Evolutionary conservation across 2,113 vertebrate species (phyloP).

Genomic region (Caretta caretta): DNA sequence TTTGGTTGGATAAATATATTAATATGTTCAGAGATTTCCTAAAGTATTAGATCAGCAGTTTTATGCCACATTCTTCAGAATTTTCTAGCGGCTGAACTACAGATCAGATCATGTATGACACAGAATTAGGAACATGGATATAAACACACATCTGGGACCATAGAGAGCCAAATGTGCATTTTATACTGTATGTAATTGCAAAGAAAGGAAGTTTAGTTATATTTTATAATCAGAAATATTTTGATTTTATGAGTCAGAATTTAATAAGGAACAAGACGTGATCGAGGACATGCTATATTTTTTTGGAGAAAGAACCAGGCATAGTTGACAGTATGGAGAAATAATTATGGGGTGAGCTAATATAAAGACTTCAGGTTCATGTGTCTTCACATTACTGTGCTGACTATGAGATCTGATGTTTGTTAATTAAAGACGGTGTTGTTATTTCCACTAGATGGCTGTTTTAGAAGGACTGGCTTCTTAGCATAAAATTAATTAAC

Average conservation of each 20-base stretch:
- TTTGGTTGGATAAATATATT: not conserved
- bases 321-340: not conserved
- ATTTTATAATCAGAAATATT: conserved; percentile 4
- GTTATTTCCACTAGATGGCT: conserved; percentile 50
- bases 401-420: conserved; percentile 25
- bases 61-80: not conserved
- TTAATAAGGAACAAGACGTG: conserved; percentile 42
- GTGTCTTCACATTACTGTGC: conserved; percentile 19
- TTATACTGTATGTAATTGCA: not conserved
- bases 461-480: conserved; percentile 39
- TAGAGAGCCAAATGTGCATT: not conserved
- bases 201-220: not conserved
- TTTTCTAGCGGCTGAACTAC: not conserved
- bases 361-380: conserved; percentile 32
- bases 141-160: not conserved
- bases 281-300: not conserved
- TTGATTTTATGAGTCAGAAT: not conserved
- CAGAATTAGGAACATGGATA: not conserved
- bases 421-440: conserved; percentile 57
- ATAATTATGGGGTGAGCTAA: conserved; percentile 40
- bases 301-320: not conserved
- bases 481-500: conserved; percentile 73
- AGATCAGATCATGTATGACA: not conserved
- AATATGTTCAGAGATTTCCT: not conserved
- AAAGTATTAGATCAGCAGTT: not conserved